Evolutionary conservation across 2,888 invertebrate genomes (phyloP).

Genomic region (Patella depressa): DNA sequence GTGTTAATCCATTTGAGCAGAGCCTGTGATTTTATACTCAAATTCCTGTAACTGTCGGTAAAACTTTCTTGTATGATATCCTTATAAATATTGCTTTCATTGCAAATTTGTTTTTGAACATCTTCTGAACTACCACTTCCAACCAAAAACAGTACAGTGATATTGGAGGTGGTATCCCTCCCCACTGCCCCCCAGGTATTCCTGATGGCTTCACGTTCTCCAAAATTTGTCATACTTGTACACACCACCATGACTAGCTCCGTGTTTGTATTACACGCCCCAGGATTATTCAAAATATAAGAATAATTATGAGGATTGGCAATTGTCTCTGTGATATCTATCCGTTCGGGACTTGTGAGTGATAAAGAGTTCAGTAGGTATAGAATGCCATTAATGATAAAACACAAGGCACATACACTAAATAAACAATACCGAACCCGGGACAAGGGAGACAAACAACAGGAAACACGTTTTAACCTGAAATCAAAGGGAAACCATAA

Average conservation of each 20-base stretch:
- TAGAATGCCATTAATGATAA: too few relatives aligned
- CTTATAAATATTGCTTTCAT: constrained; percentile 55
- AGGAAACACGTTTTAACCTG: too few relatives aligned
- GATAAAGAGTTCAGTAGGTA: too few relatives aligned
- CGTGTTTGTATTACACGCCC: constrained; percentile 25
- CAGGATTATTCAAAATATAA: constrained; percentile 35
- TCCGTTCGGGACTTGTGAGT: too few relatives aligned
- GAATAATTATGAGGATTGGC: constrained; percentile 25
- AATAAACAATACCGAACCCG: too few relatives aligned
- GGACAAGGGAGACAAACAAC: too few relatives aligned
- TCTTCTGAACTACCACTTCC: constrained; percentile 37
- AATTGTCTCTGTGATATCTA: neutral
- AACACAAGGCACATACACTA: too few relatives aligned
- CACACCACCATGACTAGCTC: constrained; percentile 53
- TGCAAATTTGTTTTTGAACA: constrained; percentile 40
- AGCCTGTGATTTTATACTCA: constrained; percentile 72
- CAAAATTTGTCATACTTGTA: constrained; percentile 56
- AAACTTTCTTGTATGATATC: constrained; percentile 69
- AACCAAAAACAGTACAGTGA: constrained; percentile 60
- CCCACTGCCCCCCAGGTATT: constrained; percentile 64
- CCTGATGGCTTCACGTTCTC: constrained; percentile 54
- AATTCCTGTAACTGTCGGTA: constrained; percentile 70
- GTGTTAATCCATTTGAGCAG: constrained; percentile 70
- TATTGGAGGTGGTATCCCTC: constrained; percentile 34
- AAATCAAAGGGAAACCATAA: too few relatives aligned